These are phyloP conservation scores for Leptinotarsa juncta DNA, from an alignment of 2,888 invertebrate species.

Conservation along the genomic window DNA sequence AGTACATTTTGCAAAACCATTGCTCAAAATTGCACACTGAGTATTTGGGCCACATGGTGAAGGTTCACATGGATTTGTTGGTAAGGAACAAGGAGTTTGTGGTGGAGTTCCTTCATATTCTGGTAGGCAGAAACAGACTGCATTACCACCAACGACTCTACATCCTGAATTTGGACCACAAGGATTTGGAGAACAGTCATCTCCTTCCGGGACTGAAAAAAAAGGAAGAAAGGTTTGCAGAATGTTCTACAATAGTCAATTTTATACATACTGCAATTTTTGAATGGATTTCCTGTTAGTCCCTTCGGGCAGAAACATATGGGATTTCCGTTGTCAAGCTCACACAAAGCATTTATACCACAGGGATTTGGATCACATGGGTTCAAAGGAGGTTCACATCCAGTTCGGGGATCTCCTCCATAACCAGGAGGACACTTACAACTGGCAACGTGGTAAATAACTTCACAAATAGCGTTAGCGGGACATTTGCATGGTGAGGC, in stretches of 20 bases:
- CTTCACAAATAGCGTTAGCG: conserved; percentile 83
- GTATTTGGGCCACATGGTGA: conserved; percentile 92
- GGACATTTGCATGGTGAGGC: conserved; percentile 84
- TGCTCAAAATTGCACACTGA: conserved; percentile 80
- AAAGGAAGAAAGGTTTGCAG: conserved; percentile 25
- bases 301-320: conserved; percentile 92
- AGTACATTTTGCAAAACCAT: conserved; percentile 89
- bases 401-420: conserved; percentile 79
- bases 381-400: conserved; percentile 80
- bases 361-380: conserved; percentile 90
- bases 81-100: conserved; percentile 75
- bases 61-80: conserved; percentile 83
- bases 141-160: conserved; percentile 78
- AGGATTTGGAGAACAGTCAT: conserved; percentile 83
- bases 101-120: conserved; percentile 90
- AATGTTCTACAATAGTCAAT: conserved; percentile 5
- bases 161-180: conserved; percentile 89
- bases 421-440: conserved; percentile 88
- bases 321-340: conserved; percentile 85
- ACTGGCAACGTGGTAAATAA: conserved; percentile 80
- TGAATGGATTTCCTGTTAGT: conserved; percentile 90
- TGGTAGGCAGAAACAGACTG: conserved; percentile 88
- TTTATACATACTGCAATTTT: conserved; percentile 84
- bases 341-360: conserved; percentile 86
- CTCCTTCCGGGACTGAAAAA: conserved; percentile 86